Conservation (phyloP, 92 coral and sea anemone species). For the Micromussa lordhowensis region DNA sequence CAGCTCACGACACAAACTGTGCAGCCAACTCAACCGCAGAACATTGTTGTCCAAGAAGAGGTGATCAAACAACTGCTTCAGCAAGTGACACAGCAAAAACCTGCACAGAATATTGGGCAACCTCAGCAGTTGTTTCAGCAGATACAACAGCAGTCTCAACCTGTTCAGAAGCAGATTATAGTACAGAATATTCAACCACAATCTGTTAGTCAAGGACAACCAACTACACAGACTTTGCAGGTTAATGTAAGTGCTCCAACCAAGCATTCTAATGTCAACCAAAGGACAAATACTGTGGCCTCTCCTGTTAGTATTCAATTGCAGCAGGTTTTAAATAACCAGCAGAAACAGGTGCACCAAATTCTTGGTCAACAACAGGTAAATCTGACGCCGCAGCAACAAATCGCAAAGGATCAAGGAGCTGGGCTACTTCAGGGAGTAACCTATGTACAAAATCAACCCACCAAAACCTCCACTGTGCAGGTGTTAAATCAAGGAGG, state of each 20-base stretch:
- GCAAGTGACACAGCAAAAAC: conserved; percentile 69
- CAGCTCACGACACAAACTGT: conserved; percentile 47
- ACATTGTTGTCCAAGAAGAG: conserved; percentile 77
- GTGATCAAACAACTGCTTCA: conserved; percentile 80
- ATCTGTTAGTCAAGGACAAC: conserved; percentile 42
- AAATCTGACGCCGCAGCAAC: conserved; percentile 45
- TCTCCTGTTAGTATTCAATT: conserved; percentile 55
- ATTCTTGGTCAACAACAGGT: conserved; percentile 63
- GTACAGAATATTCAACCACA: conserved; percentile 51
- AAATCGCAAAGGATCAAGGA: conserved; percentile 35
- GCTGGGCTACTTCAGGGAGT: conserved; percentile 25
- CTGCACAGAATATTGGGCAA: conserved; percentile 47
- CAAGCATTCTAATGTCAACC: conserved; percentile 6
- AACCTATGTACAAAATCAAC: conserved; percentile 50
- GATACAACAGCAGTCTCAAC: conserved; percentile 66
- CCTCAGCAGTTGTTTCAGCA: conserved; percentile 66
- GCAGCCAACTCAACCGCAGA: conserved; percentile 70
- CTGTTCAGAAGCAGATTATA: conserved; percentile 52
- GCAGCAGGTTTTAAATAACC: conserved; percentile 53
- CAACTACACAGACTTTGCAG: conserved; percentile 20
- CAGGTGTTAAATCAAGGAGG: conserved; percentile 42
- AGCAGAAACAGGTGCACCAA: conserved; percentile 60
- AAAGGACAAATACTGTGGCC: conserved; percentile 21
- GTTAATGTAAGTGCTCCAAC: conserved; percentile 8
- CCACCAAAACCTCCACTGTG: conserved; percentile 28